phyloP scores from a whole-genome alignment of 1,140 invertebrate genomes.

The Drosophila bifasciata region DNA sequence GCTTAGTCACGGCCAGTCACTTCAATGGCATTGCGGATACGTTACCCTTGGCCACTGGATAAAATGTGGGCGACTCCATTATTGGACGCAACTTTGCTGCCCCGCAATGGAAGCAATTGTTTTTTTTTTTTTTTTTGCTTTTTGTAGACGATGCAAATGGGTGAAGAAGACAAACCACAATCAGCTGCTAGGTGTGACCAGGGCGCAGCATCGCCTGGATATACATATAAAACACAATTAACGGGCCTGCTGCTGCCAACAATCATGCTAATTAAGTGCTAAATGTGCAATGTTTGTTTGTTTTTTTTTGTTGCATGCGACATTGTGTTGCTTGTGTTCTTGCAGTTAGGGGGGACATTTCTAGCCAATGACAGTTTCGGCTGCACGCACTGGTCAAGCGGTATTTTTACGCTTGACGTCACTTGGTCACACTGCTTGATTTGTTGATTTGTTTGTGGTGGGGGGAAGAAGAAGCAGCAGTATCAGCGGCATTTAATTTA shows the following conservation, averaged over 20 bases:
- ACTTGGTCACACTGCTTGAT: constrained; percentile 20
- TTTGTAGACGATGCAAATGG: constrained; percentile 37
- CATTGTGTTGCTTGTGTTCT: too few species aligned
- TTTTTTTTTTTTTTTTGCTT: constrained; percentile 12
- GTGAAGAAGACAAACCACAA: not conserved
- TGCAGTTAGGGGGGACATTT: too few species aligned
- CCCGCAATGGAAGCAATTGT: constrained; percentile 13
- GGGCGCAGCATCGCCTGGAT: too few species aligned
- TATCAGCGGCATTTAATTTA: constrained; percentile 38
- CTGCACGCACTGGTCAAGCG: not conserved
- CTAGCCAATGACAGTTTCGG: too few species aligned
- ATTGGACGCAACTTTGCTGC: constrained; percentile 13
- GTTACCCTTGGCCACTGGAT: constrained; percentile 45
- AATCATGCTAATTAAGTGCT: too few species aligned
- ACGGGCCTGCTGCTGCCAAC: too few species aligned
- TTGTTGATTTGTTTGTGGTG: constrained; percentile 36
- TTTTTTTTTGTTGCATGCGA: too few species aligned
- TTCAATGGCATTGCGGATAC: too few species aligned
- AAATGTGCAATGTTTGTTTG: too few species aligned
- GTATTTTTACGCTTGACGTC: not conserved
- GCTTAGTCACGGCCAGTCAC: not conserved
- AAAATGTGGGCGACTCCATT: constrained; percentile 41
- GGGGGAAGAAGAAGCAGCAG: not conserved
- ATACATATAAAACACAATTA: too few species aligned
- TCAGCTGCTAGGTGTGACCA: constrained; percentile 34